Base-by-base conservation (phyloP, 2,888 invertebrate genomes). In the Deladenus siricidicola region DNA sequence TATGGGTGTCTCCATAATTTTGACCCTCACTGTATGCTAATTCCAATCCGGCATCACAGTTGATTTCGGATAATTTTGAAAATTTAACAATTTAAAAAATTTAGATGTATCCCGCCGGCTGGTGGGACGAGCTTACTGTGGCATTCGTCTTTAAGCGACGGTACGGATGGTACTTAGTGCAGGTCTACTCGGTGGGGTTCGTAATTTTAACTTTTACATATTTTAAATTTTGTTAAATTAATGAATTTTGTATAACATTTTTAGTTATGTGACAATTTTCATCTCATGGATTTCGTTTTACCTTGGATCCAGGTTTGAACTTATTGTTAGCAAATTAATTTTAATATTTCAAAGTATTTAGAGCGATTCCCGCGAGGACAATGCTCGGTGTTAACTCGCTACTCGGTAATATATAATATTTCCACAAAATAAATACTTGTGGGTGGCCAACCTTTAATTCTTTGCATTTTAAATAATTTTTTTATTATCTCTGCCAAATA, bases 301-400 rank as follows among this genome's bases (percentile, higher is more conserved):
- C 63, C 69, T 78, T 52, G 79, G 79, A 42, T 72, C 75, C 14
- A 67, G 73, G 75, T 74, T 47, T 51, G 17, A 39, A 28, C 19
- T 26, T 14, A 6, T 24, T 3, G 23, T 4, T 10, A 3, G 4
- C 8, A 29, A 14, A 29, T 17, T 24, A 17, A 14, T 24, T 17
- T 24, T 29, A 24, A 4, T 24, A 4, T 52, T 8, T 1, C 1
- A 0, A 3, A 2, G n/a, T 55, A 28, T 68, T 39, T 58, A 75
- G 75, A 50, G 79, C 79, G 10, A 78, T 78, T 61, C 79, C 79
- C 6, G 79, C 79, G 1, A 65, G 79, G 6, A 78, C 79, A 6
- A 79, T 78, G 78, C 64, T 78, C n/a, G 79, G 79, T 3, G 79
- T 78, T 26, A 78, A 78, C 54, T 72, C 76, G 3, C 66, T 78